Base-by-base conservation (phyloP, 2,888 invertebrate species). In the Eilema depressum region DNA sequence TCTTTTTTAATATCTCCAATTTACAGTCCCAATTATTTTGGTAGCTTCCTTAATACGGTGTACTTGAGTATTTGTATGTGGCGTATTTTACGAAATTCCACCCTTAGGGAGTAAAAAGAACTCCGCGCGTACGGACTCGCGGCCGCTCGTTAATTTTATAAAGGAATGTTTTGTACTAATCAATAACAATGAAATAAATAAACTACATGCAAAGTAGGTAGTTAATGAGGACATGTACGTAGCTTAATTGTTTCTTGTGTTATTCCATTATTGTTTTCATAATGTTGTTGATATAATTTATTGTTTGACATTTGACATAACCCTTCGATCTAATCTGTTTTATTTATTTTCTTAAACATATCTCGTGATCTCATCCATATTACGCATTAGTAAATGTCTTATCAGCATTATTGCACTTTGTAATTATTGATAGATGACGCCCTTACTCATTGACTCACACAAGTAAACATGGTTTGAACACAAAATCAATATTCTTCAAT, bases 251-350 rank as follows among this genome's bases (percentile, higher is more conserved):
- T 88, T 87, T 87, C 90, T 90, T 85, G 92, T 91, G 90, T 91
- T 92, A 92, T 93, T 93, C 92, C 92, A 88, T 90, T 91, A 91
- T 92, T 91, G 90, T 89, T 89, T 85, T 89, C 88, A 88, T 87
- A n/a, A 83, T 81, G 76, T 79, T 79, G 80, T 76, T 81, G 7
- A 53, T 78, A 78, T 86, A 86, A 90, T 91, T n/a, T 89, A 87
- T 76, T 83, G 79, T 77, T 75, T 85, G 90, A 88, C 89, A 86
- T 85, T 79, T 80, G 41, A 37, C 70, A 73, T 78, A 79, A 80
- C 75, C 91, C 89, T 80, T 83, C 86, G 88, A 89, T 91, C 85
- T 90, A 89, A 91, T 91, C 91, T 88, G 83, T 87, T 84, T 89
- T 87, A 85, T 89, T 91, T 90, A 88, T 91, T 90, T 87, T 88